A percentile compares a stretch with the other conserved stretches of the same genome.
These are phyloP conservation scores for Oeneis ivallda DNA, from an alignment of 2,888 invertebrate species.

Conservation along the genomic window DNA sequence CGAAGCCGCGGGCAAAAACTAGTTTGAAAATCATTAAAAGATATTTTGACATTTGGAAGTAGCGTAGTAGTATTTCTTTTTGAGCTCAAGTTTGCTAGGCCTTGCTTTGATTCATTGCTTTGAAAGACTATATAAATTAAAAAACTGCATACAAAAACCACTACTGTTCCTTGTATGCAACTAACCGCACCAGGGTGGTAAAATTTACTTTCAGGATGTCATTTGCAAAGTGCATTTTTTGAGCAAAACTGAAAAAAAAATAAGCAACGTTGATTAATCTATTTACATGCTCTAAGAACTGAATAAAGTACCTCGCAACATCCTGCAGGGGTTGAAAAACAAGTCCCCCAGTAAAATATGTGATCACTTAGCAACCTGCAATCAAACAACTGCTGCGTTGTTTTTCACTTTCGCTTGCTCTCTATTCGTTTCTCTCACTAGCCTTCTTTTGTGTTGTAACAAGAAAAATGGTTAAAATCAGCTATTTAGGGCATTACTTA, in stretches of 20 bases:
- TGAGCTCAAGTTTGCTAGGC: too few relatives aligned
- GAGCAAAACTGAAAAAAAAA: conserved; percentile 34
- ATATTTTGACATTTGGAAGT: too few relatives aligned
- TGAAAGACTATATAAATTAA: too few relatives aligned
- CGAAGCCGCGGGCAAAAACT: too few relatives aligned
- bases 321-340: conserved; percentile 56
- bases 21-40: too few relatives aligned
- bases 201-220: too few relatives aligned
- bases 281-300: conserved; percentile 37
- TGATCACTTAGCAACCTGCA: conserved; percentile 79
- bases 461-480: not conserved
- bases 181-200: too few relatives aligned
- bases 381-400: conserved; percentile 69
- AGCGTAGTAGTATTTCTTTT: too few relatives aligned
- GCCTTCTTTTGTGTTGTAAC: not conserved
- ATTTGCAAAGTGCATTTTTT: not conserved
- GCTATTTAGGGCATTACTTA: not conserved
- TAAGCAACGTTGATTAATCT: conserved; percentile 42
- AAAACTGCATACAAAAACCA: not conserved
- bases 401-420: conserved; percentile 58
- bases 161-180: not conserved
- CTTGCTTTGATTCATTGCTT: too few relatives aligned
- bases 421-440: conserved; percentile 11
- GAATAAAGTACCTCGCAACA: conserved; percentile 38
- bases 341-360: conserved; percentile 71